phyloP scores from a whole-genome alignment of 2,888 invertebrate species.

The Tinea trinotella region DNA sequence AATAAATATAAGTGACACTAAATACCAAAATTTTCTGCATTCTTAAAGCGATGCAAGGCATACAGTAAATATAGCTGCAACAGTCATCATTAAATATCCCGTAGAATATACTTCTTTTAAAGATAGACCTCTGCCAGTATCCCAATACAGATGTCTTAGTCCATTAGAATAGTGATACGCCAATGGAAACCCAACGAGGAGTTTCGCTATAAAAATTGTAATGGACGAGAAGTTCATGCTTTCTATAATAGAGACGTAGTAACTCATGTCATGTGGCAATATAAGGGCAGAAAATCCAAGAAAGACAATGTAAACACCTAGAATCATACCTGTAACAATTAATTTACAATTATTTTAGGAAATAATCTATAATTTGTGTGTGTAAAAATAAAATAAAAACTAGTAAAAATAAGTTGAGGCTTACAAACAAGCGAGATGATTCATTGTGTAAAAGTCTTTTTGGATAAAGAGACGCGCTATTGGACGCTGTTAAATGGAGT shows the following conservation, averaged over 20 bases:
- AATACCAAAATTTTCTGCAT: no score
- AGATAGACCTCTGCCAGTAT: slow-evolving; percentile 79
- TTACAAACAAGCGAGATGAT: no score
- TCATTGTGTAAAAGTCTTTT: no score
- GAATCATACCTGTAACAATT: slow-evolving; percentile 69
- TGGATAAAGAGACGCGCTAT: no score
- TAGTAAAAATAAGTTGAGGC: no score
- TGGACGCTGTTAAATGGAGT: no score
- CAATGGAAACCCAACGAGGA: slow-evolving; percentile 82
- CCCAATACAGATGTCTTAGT: slow-evolving; percentile 91
- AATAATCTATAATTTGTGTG: no score
- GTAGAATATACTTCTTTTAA: slow-evolving; percentile 84
- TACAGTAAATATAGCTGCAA: slow-evolving; percentile 37
- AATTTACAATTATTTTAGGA: no score
- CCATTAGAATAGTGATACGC: slow-evolving; percentile 91
- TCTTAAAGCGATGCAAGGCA: slow-evolving; percentile 54
- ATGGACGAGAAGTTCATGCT: slow-evolving; percentile 68
- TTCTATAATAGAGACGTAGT: slow-evolving; percentile 74
- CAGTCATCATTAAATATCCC: slow-evolving; percentile 53
- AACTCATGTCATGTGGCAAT: slow-evolving; percentile 73
- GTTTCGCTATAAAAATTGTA: slow-evolving; percentile 77
- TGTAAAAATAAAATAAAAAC: no score
- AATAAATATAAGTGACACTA: no score
- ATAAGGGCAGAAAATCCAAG: slow-evolving; percentile 75
- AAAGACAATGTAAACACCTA: slow-evolving; percentile 70